A percentile compares a stretch with the other conserved stretches of the same genome.
These are phyloP conservation scores for Lucifuga dentata DNA, from an alignment of 2,113 vertebrate genomes.

Conservation along the genomic window DNA sequence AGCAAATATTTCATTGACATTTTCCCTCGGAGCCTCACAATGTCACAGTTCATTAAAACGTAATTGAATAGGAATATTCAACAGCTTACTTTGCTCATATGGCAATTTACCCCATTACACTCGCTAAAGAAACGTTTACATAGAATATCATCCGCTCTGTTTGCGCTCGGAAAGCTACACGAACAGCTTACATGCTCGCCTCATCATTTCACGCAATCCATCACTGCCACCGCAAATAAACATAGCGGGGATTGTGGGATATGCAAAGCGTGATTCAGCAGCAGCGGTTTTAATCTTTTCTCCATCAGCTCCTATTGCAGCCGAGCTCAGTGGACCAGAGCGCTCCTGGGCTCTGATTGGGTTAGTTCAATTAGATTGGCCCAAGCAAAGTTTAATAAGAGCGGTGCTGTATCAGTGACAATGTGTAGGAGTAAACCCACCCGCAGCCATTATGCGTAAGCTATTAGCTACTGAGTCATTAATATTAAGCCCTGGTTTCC, in stretches of 20 bases:
- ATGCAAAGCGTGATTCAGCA: slow-evolving; percentile 59
- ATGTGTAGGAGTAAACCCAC: slow-evolving; percentile 19
- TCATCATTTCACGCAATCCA: slow-evolving; percentile 45
- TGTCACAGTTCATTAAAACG: slow-evolving; percentile 74
- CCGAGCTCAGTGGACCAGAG: slow-evolving; percentile 54
- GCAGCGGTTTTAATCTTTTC: slow-evolving; percentile 68
- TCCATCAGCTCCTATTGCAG: slow-evolving; percentile 67
- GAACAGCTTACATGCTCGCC: slow-evolving; percentile 12
- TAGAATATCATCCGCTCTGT: slow-evolving; percentile 24
- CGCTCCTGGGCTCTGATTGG: slow-evolving; percentile 65
- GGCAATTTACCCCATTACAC: slow-evolving; percentile 53
- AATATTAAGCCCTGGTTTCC: slow-evolving; percentile 32
- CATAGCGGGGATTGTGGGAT: slow-evolving; percentile 30
- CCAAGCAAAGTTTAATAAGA: slow-evolving; percentile 64
- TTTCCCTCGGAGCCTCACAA: slow-evolving; percentile 51
- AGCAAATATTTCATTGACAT: slow-evolving; percentile 57
- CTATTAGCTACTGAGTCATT: slow-evolving; percentile 43
- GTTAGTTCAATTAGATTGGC: slow-evolving; percentile 71
- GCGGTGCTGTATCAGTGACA: slow-evolving; percentile 49
- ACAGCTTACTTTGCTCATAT: slow-evolving; percentile 52
- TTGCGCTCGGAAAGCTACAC: slow-evolving; percentile 36
- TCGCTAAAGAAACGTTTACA: slow-evolving; percentile 60
- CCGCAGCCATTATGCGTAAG: slow-evolving; percentile 20
- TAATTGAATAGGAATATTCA: slow-evolving; percentile 70
- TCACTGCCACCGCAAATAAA: slow-evolving; percentile 49